Conservation (phyloP, 2,888 invertebrate genomes). For the Melieria crassipennis region DNA sequence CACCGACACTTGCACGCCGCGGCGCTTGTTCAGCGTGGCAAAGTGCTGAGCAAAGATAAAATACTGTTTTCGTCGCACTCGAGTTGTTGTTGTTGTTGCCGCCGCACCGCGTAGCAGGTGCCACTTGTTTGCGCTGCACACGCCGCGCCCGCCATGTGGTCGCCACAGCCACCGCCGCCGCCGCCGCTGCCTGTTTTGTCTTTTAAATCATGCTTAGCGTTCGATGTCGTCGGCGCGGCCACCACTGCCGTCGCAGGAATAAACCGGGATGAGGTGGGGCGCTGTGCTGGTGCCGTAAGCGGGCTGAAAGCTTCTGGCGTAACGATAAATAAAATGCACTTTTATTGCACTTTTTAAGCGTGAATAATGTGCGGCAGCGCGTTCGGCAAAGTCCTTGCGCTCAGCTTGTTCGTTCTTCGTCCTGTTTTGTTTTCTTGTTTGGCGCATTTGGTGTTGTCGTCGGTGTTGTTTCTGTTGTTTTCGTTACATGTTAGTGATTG, state of each 20-base stretch:
- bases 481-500: slow-evolving; percentile 1
- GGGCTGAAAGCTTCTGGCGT: slow-evolving; percentile 15
- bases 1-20: no score
- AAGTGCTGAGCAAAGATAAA: slow-evolving; percentile 46
- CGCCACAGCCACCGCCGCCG: slow-evolving; percentile 5
- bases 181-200: slow-evolving; percentile 7
- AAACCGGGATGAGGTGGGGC: no score
- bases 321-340: slow-evolving; percentile 34
- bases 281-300: no score
- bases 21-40: neutral
- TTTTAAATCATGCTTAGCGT: slow-evolving; percentile 30
- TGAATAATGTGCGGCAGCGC: slow-evolving; percentile 25
- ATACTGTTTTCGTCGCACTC: slow-evolving; percentile 26
- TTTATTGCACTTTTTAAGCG: slow-evolving; percentile 32
- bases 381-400: slow-evolving; percentile 1
- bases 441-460: neutral
- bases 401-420: neutral
- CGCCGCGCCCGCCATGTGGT: slow-evolving; percentile 12
- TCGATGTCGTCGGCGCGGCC: neutral
- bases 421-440: slow-evolving; percentile 1
- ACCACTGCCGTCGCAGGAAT: no score
- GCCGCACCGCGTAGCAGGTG: slow-evolving; percentile 16
- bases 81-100: slow-evolving; percentile 4
- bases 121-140: slow-evolving; percentile 26
- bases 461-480: slow-evolving; percentile 11